A percentile compares a stretch with the other conserved stretches of the same genome.
Evolutionary conservation across 2,888 invertebrate genomes (phyloP).

Genomic region (Vesta saturnalis): DNA sequence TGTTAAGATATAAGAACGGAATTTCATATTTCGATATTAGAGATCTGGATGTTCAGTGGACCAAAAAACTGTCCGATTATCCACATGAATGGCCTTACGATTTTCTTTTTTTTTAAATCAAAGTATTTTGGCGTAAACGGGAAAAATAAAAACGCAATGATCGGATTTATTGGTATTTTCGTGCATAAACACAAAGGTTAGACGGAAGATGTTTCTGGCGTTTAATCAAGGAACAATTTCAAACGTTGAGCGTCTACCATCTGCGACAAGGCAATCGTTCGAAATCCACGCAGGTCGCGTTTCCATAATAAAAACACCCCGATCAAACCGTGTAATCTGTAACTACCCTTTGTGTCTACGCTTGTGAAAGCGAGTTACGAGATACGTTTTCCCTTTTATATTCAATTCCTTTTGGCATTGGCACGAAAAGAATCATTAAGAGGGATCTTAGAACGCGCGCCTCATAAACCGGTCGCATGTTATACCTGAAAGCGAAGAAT

Average conservation of each 20-base stretch:
- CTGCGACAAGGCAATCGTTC: constrained; percentile 38
- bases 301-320: constrained; percentile 43
- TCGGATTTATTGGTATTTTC: constrained; percentile 31
- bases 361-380: constrained; percentile 36
- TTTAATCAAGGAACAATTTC: constrained; percentile 39
- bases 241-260: constrained; percentile 31
- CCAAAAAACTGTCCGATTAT: constrained; percentile 38
- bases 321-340: constrained; percentile 44
- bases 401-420: constrained; percentile 38
- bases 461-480: constrained; percentile 38
- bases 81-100: constrained; percentile 32
- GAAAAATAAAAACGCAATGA: constrained; percentile 29
- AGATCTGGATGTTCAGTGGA: constrained; percentile 32
- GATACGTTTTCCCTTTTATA: constrained; percentile 40
- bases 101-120: constrained; percentile 30
- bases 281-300: constrained; percentile 36
- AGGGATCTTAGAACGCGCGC: constrained; percentile 32
- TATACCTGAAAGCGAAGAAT: constrained; percentile 39
- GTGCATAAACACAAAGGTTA: constrained; percentile 36
- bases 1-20: constrained; percentile 26
- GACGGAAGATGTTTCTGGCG: constrained; percentile 28
- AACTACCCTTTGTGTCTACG: constrained; percentile 46
- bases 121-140: constrained; percentile 27
- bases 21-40: constrained; percentile 39
- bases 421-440: constrained; percentile 39